Base-by-base conservation (phyloP, 2,113 vertebrate species). In the Xiphophorus couchianus region DNA sequence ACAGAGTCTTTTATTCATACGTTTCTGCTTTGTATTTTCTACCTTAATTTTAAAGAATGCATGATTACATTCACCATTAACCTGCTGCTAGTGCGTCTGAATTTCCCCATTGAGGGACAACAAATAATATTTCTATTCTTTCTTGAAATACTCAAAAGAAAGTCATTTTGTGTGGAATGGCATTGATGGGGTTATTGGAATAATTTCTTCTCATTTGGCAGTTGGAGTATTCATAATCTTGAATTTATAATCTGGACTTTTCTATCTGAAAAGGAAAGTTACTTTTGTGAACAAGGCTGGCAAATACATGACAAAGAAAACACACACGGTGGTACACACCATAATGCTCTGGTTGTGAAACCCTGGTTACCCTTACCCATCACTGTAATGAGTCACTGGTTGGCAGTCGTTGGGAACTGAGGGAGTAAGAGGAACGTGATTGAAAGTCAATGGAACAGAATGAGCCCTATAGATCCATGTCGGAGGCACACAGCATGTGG, bases 371-470 rank as follows among this genome's bases (percentile, higher is more conserved):
- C 78, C 78, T 83, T 74, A 72, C 68, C 76, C 75, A 15, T 84
- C 58, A 37, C 84, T 80, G 68, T 84, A 88, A 84, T 86, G 82
- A 81, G 81, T 83, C 82, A 78, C 73, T 37, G 72, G 78, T 73
- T 48, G 67, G 9, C 19, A 76, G 76, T 77, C 74, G 78, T 66
- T 88, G 81, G 81, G 54, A 80, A 81, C 17, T 71, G 68, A 66
- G 66, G 28, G 81, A 80, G 68, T 85, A 51, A 44, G 81, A 74
- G 82, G 73, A 88, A 86, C 27, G 83, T 84, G 89, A 92, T 86
- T 86, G 89, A 89, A 91, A 90, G 88, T 90, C 92, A 80, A 84
- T 93, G 80, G 58, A 62, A 84, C 69, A 78, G 88, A 91, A 88
- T 86, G 89, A 90, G 76, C 76, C 71, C 67, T 81, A 91, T 90